Evolutionary conservation across 2,797 vertebrate species (phyloP).

Genomic region (Liasis olivaceus): DNA sequence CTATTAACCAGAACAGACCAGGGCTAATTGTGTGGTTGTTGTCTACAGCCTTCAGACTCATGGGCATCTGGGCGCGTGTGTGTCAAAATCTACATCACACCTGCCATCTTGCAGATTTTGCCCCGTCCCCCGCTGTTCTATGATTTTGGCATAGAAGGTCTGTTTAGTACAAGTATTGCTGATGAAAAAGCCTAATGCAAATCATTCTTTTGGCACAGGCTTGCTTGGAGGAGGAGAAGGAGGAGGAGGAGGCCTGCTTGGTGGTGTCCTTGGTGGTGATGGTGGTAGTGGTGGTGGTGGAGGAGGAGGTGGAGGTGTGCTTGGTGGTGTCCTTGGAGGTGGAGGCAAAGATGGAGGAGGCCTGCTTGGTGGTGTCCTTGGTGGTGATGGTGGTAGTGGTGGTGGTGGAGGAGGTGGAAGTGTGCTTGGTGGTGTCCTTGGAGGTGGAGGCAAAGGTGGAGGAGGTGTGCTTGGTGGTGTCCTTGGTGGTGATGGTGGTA

Average conservation of each 20-base stretch:
- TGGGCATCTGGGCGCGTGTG: no score
- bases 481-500: not conserved
- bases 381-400: not conserved
- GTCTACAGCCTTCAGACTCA: no score
- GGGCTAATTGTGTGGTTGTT: no score
- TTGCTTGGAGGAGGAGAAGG: conserved; percentile 25
- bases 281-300: no score
- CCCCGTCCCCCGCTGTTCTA: no score
- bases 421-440: not conserved
- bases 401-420: not conserved
- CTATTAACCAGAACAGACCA: no score
- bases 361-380: conserved; percentile 49
- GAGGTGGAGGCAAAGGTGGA: not conserved
- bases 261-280: conserved; percentile 42
- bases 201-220: not conserved
- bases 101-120: no score
- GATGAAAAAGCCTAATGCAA: not conserved
- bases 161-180: not conserved
- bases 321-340: not conserved
- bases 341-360: not conserved
- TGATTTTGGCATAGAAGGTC: not conserved
- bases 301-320: not conserved
- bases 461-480: not conserved
- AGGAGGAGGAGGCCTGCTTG: not conserved
- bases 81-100: no score